A percentile compares a stretch with the other conserved stretches of the same genome.
These are phyloP conservation scores for Trichogramma dendrolimi DNA, from an alignment of 2,888 invertebrate genomes.

Conservation along the genomic window DNA sequence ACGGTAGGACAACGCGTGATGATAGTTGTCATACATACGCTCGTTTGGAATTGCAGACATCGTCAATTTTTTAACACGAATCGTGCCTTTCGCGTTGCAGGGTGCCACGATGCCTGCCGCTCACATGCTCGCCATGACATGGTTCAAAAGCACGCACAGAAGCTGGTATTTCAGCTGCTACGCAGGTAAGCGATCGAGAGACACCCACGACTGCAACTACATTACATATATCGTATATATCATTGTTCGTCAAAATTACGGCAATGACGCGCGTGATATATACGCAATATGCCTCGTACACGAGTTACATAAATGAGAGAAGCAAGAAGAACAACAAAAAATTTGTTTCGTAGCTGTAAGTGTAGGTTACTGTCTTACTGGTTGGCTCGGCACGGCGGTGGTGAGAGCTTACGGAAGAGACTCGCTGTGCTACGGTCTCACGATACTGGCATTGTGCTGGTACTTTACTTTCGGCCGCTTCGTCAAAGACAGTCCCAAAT, in stretches of 20 bases:
- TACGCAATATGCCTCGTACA: not conserved
- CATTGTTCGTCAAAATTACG: not conserved
- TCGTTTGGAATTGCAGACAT: not conserved
- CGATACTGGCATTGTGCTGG: constrained; percentile 54
- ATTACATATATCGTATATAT: not conserved
- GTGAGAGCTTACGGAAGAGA: constrained; percentile 56
- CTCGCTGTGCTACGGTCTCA: constrained; percentile 56
- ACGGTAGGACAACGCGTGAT: constrained; percentile 49
- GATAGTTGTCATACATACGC: not conserved
- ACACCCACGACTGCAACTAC: not conserved
- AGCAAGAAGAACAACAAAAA: not conserved
- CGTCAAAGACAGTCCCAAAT: constrained; percentile 56
- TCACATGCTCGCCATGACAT: constrained; percentile 59
- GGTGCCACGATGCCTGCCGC: constrained; percentile 61
- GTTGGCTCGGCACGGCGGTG: constrained; percentile 56
- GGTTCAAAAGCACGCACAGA: constrained; percentile 58
- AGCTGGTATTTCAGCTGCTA: constrained; percentile 59
- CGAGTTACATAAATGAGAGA: not conserved
- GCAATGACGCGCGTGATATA: not conserved
- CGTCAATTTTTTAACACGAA: constrained; percentile 1
- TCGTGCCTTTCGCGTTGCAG: constrained; percentile 37
- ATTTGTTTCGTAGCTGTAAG: constrained; percentile 52
- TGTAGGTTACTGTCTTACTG: constrained; percentile 57
- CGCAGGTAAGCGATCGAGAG: constrained; percentile 50
- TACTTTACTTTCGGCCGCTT: constrained; percentile 58